phyloP scores from a whole-genome alignment of 2,113 vertebrate species.

The Neodontobutis hainanensis region DNA sequence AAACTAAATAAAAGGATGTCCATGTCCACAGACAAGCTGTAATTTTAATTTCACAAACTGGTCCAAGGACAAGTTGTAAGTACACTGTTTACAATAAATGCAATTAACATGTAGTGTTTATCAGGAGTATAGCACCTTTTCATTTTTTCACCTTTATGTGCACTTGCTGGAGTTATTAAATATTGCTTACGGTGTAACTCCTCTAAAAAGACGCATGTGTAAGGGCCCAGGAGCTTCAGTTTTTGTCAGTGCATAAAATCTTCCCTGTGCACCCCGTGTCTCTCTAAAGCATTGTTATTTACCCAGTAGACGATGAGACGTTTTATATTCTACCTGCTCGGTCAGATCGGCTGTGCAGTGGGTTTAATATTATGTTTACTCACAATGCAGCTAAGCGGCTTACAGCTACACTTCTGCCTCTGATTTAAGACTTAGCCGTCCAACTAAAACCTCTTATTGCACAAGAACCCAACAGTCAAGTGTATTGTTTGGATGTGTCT shows the following conservation, averaged over 20 bases:
- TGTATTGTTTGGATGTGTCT: constrained; percentile 29
- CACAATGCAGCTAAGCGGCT: constrained; percentile 49
- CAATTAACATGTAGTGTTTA: too few species aligned
- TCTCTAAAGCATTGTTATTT: constrained; percentile 21
- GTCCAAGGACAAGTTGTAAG: too few species aligned
- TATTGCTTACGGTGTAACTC: constrained; percentile 9
- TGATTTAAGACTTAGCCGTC: constrained; percentile 43
- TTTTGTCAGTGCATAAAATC: constrained; percentile 10
- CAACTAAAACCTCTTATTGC: constrained; percentile 18
- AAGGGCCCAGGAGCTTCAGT: constrained; percentile 9
- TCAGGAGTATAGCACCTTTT: too few species aligned
- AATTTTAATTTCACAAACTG: too few species aligned
- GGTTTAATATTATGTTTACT: constrained; percentile 52
- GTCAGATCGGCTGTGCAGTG: constrained; percentile 2
- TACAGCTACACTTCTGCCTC: constrained; percentile 51
- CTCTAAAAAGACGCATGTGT: constrained; percentile 8
- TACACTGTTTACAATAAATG: too few species aligned
- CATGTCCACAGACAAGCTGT: too few species aligned
- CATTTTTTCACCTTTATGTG: background rate
- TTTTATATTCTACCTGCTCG: constrained; percentile 27
- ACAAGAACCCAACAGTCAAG: constrained; percentile 5
- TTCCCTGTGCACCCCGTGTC: constrained; percentile 10
- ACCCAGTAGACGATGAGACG: constrained; percentile 28
- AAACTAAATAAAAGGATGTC: too few species aligned
- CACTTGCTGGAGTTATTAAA: background rate